Base-by-base conservation (phyloP, 2,888 invertebrate species). In the Drosophila siamana region DNA sequence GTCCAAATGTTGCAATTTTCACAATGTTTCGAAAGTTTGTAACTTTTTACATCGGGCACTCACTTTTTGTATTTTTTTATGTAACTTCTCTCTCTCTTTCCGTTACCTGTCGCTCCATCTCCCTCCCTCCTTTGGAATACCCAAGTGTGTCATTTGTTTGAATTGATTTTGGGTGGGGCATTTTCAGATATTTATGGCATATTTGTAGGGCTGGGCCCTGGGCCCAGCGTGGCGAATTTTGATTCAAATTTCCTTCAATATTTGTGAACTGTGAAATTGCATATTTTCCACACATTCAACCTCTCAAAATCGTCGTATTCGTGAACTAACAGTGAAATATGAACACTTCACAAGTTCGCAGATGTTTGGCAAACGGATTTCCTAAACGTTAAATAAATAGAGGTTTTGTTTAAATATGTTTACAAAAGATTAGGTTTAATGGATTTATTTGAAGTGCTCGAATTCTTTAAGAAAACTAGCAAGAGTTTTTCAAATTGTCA, bases 121-220 rank as follows among this genome's bases (percentile, higher is more conserved):
- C 2, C 8, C 11, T 28, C 46, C 8, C 43, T 44, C 16, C 28
- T 28, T 3, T 38, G 15, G 38, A n/a, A 38, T 9, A 47, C 16
- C 9, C 22, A 41, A 46, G 28, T 24, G 9, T 51, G 26, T 26
- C 16, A 33, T 40, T 46, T 71, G 26, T 48, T 22, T 47, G 43
- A 26, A 33, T 73, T 52, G 30, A 54, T 50, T 54, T 59, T 69
- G 65, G 73, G 73, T 60, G 75, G 54, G 73, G 73, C 73, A 24
- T 43, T 19, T 19, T n/a, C 19, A 33, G 13, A 26, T 56, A 33
- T 30, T 16, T 30, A 24, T 56, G n/a, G 22, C 36, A 28, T 22
- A 38, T 47, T 13, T 54, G n/a, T 41, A n/a, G 4, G 36, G 15
- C 5, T 22, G 46, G 41, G 52, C 41, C n/a, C n/a, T 54, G 28